Evolutionary conservation across 53 echinoderm and acorn worm species (phyloP).

Genomic region (Zoroaster sp.): DNA sequence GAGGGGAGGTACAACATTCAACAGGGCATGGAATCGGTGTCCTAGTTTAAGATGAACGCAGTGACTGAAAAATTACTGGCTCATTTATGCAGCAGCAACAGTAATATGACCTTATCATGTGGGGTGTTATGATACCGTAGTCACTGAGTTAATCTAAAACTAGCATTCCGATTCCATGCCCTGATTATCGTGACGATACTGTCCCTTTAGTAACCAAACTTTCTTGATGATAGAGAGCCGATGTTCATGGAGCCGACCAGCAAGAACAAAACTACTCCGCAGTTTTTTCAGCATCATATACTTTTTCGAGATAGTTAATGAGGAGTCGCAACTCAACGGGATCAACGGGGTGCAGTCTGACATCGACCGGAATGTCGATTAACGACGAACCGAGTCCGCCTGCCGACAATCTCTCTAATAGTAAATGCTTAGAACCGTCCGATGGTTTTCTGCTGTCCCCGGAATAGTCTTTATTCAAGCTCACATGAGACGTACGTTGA

Average conservation of each 20-base stretch:
- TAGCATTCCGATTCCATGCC: no score
- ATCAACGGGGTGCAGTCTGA: slow-evolving; percentile 1
- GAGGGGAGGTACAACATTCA: no score
- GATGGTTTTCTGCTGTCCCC: not conserved
- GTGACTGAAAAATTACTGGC: no score
- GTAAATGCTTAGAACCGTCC: not conserved
- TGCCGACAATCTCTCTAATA: not conserved
- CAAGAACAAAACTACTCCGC: not conserved
- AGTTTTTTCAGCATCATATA: not conserved
- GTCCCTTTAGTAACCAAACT: not conserved
- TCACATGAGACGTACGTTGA: not conserved
- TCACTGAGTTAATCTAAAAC: no score
- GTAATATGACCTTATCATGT: not conserved
- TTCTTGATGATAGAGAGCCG: not conserved
- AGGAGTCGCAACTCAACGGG: not conserved
- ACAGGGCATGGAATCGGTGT: no score
- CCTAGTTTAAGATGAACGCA: no score
- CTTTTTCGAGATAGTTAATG: not conserved
- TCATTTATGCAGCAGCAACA: not conserved
- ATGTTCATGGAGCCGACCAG: no score
- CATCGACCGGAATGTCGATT: not conserved
- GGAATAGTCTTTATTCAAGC: not conserved
- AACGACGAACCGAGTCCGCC: not conserved
- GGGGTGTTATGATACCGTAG: no score
- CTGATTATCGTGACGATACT: not conserved